A percentile compares a stretch with the other conserved stretches of the same genome.
These are phyloP conservation scores for Coluber constrictor DNA, from an alignment of 2,797 vertebrate genomes.

Conservation along the genomic window DNA sequence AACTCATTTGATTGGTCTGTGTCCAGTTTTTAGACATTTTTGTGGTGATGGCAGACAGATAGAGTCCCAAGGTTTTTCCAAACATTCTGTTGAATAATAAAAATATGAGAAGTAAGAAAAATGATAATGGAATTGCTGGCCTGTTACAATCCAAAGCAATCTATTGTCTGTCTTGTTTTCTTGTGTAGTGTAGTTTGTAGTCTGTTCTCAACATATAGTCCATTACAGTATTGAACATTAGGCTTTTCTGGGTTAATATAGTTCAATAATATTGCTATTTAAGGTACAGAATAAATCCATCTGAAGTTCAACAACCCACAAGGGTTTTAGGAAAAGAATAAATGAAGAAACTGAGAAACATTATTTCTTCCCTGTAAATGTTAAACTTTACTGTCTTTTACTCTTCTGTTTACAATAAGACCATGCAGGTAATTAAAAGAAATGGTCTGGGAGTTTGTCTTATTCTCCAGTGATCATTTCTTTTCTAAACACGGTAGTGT, in stretches of 20 bases:
- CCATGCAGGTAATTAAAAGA: slow-evolving; percentile 48
- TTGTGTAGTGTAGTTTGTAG: neutral
- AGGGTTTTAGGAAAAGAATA: slow-evolving; percentile 32
- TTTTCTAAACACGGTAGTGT: slow-evolving; percentile 16
- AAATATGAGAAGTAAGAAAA: neutral
- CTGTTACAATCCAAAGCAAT: neutral
- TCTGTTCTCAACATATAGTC: slow-evolving; percentile 18
- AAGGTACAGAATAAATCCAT: slow-evolving; percentile 51
- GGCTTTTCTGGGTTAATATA: slow-evolving; percentile 45
- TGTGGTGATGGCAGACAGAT: neutral
- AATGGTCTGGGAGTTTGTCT: slow-evolving; percentile 35
- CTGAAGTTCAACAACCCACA: slow-evolving; percentile 52
- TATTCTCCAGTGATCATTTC: slow-evolving; percentile 40
- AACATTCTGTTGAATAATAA: neutral
- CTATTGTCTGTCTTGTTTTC: neutral
- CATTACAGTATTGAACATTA: slow-evolving; percentile 45
- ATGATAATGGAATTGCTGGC: slow-evolving; percentile 12
- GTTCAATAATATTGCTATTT: slow-evolving; percentile 48
- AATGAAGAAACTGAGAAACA: slow-evolving; percentile 26
- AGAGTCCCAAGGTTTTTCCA: neutral
- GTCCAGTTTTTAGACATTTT: neutral
- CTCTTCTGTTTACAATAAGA: slow-evolving; percentile 36
- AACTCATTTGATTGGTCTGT: neutral
- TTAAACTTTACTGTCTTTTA: slow-evolving; percentile 44
- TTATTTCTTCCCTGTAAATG: neutral